A percentile compares a stretch with the other conserved stretches of the same genome.
Conservation (phyloP, 2,888 invertebrate species). For the Agonopterix subpropinquella region DNA sequence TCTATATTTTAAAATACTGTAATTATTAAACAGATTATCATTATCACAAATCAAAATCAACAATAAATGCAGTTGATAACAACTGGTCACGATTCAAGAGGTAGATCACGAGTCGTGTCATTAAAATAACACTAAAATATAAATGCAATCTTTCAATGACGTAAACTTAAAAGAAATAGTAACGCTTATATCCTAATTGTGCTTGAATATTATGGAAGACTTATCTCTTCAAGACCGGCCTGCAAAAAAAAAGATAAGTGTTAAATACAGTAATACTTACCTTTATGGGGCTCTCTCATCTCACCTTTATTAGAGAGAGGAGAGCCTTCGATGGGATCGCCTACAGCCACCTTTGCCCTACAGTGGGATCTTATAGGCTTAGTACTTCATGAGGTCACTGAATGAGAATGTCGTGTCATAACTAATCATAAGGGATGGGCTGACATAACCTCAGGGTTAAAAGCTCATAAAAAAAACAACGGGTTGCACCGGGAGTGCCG, state of each 20-base stretch:
- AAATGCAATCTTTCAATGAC: conserved; percentile 19
- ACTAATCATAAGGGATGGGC: too few species aligned
- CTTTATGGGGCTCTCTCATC: too few species aligned
- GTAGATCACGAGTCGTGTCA: not conserved
- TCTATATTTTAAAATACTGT: not conserved
- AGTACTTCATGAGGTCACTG: too few species aligned
- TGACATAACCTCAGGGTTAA: too few species aligned
- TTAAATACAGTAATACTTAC: too few species aligned
- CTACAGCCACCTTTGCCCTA: too few species aligned
- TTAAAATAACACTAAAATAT: conserved; percentile 14
- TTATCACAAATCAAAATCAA: not conserved
- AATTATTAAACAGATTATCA: not conserved
- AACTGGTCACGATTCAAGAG: not conserved
- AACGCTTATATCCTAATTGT: conserved; percentile 1
- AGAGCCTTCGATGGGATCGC: too few species aligned
- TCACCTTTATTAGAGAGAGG: too few species aligned
- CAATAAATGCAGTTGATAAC: not conserved
- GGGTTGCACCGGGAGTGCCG: too few species aligned
- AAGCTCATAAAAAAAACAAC: too few species aligned
- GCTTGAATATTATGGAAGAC: conserved; percentile 1
- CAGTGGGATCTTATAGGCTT: too few species aligned
- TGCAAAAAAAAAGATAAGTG: conserved; percentile 25
- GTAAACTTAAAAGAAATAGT: conserved; percentile 8
- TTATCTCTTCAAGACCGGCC: conserved; percentile 48
- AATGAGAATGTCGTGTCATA: too few species aligned